phyloP scores from a whole-genome alignment of 2,888 invertebrate species.

The Tortrix viridana region DNA sequence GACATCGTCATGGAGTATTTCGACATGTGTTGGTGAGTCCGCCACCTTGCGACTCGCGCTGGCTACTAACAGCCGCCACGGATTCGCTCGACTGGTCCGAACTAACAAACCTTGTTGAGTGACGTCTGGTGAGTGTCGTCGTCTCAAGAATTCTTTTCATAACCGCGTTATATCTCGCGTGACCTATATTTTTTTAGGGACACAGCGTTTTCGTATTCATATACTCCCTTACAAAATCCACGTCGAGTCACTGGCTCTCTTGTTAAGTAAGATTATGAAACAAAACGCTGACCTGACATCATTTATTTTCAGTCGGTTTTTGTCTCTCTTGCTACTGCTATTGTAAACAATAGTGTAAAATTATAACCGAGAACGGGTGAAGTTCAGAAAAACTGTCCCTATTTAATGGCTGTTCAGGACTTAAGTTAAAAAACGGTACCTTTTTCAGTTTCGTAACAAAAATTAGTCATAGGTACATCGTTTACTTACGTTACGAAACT shows the following conservation, averaged over 20 bases:
- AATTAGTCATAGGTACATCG: too few species aligned
- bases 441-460: too few species aligned
- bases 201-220: constrained; percentile 42
- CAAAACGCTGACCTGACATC: background rate
- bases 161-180: constrained; percentile 40
- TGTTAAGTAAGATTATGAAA: constrained; percentile 8
- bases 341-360: too few species aligned
- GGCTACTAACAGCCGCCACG: constrained; percentile 54
- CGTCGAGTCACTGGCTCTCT: constrained; percentile 18
- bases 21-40: constrained; percentile 80
- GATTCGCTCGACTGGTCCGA: constrained; percentile 46
- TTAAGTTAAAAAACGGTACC: too few species aligned
- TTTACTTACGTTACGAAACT: too few species aligned
- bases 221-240: constrained; percentile 31
- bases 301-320: too few species aligned
- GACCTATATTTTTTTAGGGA: constrained; percentile 48
- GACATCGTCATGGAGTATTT: constrained; percentile 67
- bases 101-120: constrained; percentile 52
- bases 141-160: constrained; percentile 45
- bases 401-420: too few species aligned
- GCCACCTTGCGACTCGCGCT: constrained; percentile 44
- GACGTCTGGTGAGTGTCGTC: constrained; percentile 56
- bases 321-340: too few species aligned
- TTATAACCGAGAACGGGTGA: too few species aligned
- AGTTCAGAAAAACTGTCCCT: too few species aligned